phyloP scores from a whole-genome alignment of 2,113 vertebrate genomes.

The Alexandromys fortis region DNA sequence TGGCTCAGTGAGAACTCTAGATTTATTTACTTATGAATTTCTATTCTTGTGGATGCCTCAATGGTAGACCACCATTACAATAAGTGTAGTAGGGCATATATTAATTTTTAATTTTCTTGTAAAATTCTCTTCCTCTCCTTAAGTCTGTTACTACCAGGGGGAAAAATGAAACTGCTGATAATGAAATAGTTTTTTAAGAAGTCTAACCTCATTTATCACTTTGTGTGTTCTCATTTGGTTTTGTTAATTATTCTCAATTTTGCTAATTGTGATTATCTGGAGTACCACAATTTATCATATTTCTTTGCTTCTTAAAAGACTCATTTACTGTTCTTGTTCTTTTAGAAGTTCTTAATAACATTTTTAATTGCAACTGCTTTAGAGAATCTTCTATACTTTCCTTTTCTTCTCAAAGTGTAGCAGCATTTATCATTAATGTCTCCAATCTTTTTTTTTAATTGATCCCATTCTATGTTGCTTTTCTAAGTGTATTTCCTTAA shows the following conservation, averaged over 20 bases:
- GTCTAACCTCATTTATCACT: slow-evolving; percentile 62
- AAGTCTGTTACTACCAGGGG: neutral
- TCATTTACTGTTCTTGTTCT: slow-evolving; percentile 66
- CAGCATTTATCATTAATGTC: slow-evolving; percentile 33
- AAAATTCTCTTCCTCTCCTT: neutral
- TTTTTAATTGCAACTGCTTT: slow-evolving; percentile 63
- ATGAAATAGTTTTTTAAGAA: slow-evolving; percentile 56
- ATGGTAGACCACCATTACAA: neutral
- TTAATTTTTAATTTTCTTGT: neutral
- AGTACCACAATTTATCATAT: slow-evolving; percentile 65
- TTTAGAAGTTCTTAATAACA: slow-evolving; percentile 69
- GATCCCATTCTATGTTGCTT: neutral
- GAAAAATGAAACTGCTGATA: slow-evolving; percentile 19
- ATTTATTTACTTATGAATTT: slow-evolving; percentile 45
- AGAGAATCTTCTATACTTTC: neutral
- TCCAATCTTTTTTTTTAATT: slow-evolving; percentile 36
- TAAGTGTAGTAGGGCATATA: neutral
- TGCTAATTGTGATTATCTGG: slow-evolving; percentile 65
- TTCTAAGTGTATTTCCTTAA: slow-evolving; percentile 31
- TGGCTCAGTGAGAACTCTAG: neutral
- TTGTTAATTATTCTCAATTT: slow-evolving; percentile 77
- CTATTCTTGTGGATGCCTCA: neutral
- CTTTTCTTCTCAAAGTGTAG: slow-evolving; percentile 15
- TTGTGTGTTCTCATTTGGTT: slow-evolving; percentile 57
- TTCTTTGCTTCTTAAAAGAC: slow-evolving; percentile 69